Evolutionary conservation across 1,140 invertebrate genomes (phyloP).

Genomic region (Anastrepha obliqua): DNA sequence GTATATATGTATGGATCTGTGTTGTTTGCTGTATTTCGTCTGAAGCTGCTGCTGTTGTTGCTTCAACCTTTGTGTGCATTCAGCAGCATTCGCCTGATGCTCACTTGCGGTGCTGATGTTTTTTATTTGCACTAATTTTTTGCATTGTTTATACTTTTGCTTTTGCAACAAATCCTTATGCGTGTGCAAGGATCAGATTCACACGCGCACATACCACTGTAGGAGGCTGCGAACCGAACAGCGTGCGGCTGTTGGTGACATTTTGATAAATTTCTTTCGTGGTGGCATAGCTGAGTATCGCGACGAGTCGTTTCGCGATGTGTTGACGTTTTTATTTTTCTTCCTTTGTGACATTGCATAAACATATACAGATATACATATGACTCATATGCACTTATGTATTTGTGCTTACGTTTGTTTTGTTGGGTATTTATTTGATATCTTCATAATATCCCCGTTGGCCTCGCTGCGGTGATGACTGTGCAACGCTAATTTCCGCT

Average conservation of each 20-base stretch:
- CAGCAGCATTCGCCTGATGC: neutral
- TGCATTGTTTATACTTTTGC: neutral
- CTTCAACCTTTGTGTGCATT: too few species aligned
- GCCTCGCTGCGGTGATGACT: neutral
- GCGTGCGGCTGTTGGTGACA: conserved; percentile 1
- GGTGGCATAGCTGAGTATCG: neutral
- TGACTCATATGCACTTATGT: neutral
- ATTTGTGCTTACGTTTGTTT: neutral
- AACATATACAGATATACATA: too few species aligned
- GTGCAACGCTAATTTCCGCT: conserved; percentile 41
- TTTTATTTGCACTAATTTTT: neutral
- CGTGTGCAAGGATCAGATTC: neutral
- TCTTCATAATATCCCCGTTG: conserved; percentile 17
- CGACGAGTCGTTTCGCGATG: neutral
- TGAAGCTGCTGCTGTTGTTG: too few species aligned
- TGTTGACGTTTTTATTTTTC: conserved; percentile 1
- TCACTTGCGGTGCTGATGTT: neutral
- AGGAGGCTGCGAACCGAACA: neutral
- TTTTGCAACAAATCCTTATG: neutral
- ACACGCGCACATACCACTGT: too few species aligned
- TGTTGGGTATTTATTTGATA: neutral
- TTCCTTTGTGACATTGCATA: too few species aligned
- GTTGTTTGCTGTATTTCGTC: neutral
- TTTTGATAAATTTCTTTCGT: conserved; percentile 31
- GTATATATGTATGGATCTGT: neutral